A percentile compares a stretch with the other conserved stretches of the same genome.
These are phyloP conservation scores for Oenanthe melanoleuca DNA, from an alignment of 2,113 vertebrate species.

Conservation along the genomic window DNA sequence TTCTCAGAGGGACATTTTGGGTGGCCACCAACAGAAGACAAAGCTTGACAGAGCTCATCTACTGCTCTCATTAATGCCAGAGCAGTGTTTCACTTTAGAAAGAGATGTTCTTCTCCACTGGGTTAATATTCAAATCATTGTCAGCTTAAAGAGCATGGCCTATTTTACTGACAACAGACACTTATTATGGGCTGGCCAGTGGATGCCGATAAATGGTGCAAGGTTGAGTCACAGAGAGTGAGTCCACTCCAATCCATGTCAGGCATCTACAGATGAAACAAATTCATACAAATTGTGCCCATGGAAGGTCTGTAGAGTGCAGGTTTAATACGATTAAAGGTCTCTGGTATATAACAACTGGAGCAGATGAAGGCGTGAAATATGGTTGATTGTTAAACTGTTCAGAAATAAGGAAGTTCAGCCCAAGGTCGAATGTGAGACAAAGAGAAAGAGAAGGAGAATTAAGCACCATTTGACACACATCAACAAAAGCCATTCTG, in stretches of 20 bases:
- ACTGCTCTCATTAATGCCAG: background rate
- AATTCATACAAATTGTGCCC: background rate
- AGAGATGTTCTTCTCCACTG: background rate
- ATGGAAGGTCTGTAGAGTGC: background rate
- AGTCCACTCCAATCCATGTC: constrained; percentile 6
- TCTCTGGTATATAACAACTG: background rate
- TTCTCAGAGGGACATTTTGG: background rate
- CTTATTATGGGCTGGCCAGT: background rate
- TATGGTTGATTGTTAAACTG: background rate
- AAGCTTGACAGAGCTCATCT: background rate
- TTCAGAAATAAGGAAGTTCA: constrained; percentile 10
- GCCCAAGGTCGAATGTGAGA: background rate
- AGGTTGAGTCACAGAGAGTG: background rate
- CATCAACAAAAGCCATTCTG: background rate
- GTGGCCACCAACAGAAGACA: background rate
- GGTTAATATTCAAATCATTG: background rate
- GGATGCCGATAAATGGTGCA: background rate
- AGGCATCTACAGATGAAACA: background rate
- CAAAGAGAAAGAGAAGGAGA: background rate
- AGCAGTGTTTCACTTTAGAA: background rate
- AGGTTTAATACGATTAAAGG: background rate
- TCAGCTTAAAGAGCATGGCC: background rate
- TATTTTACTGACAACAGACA: background rate
- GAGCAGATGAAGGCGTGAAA: background rate
- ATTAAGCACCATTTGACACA: background rate